phyloP scores from a whole-genome alignment of 2,797 vertebrate species.

The Amphiprion clarkii region DNA sequence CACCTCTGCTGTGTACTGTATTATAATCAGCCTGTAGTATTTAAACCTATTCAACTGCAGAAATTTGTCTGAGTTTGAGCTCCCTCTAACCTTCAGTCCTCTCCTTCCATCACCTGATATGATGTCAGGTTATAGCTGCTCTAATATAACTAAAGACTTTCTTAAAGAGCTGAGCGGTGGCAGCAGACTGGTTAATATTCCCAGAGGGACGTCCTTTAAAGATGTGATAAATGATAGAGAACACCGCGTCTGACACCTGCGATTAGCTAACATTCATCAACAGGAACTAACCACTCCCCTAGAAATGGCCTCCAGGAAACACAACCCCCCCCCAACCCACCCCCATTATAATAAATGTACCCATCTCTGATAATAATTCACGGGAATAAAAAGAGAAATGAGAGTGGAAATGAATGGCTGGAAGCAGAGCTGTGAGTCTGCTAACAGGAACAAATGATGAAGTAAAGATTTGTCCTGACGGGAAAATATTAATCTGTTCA shows the following conservation, averaged over 20 bases:
- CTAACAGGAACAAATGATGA: conserved; percentile 49
- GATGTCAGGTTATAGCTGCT: conserved; percentile 37
- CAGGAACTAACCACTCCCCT: conserved; percentile 54
- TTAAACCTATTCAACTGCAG: no score
- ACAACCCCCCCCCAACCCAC: conserved; percentile 10
- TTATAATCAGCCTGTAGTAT: no score
- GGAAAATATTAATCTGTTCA: conserved; percentile 40
- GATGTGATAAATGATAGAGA: conserved; percentile 64
- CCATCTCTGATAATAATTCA: conserved; percentile 53
- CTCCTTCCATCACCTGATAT: conserved; percentile 30
- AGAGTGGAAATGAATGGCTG: conserved; percentile 52
- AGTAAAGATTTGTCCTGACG: conserved; percentile 44
- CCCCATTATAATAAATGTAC: conserved; percentile 54
- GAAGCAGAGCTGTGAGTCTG: conserved; percentile 41
- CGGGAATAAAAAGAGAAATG: conserved; percentile 20
- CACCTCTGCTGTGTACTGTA: no score
- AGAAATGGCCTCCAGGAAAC: conserved; percentile 66
- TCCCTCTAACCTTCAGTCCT: neutral
- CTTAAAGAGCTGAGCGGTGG: conserved; percentile 56
- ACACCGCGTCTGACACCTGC: conserved; percentile 51
- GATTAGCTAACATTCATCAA: conserved; percentile 74
- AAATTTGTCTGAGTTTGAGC: neutral
- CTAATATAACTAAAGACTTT: conserved; percentile 60
- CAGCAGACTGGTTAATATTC: conserved; percentile 66
- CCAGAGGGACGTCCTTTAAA: conserved; percentile 66